These are phyloP conservation scores for Calypte anna DNA, from an alignment of 2,113 vertebrate genomes.

Conservation along the genomic window DNA sequence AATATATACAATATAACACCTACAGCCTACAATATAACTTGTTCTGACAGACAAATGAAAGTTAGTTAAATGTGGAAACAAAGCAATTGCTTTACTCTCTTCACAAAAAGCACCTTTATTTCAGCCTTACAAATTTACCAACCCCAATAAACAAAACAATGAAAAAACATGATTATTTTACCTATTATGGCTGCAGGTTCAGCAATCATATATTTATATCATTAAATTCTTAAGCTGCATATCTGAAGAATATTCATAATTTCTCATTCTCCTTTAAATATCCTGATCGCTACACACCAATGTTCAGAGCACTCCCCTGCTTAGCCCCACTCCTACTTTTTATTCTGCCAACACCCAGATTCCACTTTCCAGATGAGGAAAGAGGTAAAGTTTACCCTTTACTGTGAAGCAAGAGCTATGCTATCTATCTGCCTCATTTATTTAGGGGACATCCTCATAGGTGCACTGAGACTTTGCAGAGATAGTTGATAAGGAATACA, in stretches of 20 bases:
- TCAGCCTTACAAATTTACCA: background rate
- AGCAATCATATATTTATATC: background rate
- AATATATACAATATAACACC: too few relatives aligned
- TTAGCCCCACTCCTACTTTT: background rate
- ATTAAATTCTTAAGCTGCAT: background rate
- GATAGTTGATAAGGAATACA: background rate
- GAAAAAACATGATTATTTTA: background rate
- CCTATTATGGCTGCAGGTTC: background rate
- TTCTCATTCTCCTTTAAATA: background rate
- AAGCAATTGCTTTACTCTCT: background rate
- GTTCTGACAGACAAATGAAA: background rate
- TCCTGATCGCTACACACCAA: fast-evolving
- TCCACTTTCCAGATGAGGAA: background rate
- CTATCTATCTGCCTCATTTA: background rate
- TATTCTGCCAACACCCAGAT: background rate
- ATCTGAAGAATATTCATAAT: background rate
- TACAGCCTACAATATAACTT: background rate
- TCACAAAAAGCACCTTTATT: background rate
- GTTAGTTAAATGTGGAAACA: background rate
- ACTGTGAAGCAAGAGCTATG: background rate
- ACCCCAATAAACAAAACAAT: background rate
- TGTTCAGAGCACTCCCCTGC: background rate
- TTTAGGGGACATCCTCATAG: background rate
- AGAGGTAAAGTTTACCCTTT: background rate
- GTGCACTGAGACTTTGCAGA: background rate